Evolutionary conservation across 2,797 vertebrate species (phyloP), one percentile per base, ranked within the genome.

Genomic region (Diglossa cyanea): DNA sequence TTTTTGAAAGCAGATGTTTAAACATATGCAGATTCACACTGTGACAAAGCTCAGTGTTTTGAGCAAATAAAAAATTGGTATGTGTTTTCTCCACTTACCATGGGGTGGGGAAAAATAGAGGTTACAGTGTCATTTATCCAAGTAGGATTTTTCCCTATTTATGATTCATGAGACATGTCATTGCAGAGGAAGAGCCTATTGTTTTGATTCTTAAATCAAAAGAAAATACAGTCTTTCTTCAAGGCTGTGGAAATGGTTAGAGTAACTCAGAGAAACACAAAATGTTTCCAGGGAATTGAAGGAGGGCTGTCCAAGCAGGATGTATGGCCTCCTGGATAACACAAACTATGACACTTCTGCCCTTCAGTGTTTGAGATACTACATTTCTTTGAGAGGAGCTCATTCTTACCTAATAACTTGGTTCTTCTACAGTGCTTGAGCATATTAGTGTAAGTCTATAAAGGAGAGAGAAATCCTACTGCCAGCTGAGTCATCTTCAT

Each of bases 1-100:
- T 88, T 47, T 78, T 70, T 77, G 86, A 77, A 80, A 92, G 65
- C 86, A 91, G 79, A 65, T 77, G 68, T 77, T 88, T 71, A 91
- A 85, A 80, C 17, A 5, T 50, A 5, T 58, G 35, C 31, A 79
- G 33, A 82, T 76, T 74, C 65, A n/a, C n/a, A 24, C 20, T 80
- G 58, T 84, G 79, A 55, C 57, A 86, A 85, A 88, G 53, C 87
- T 91, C 54, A 23, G 54, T 66, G 58, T 72, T 92, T 40, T 58
- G 39, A 86, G 72, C 65, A 83, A 63, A 80, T 89, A 62, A 30
- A 80, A 72, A 83, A 75, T 48, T 21, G 17, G 1, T 89, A 6
- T 42, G 23, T 51, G 10, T 70, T 88, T 88, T 77, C 65, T 35
- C 42, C 15, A 18, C 39, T 80, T 77, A 37, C 17, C 26, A 31